A percentile compares a stretch with the other conserved stretches of the same genome.
Conservation (phyloP, 2,888 invertebrate genomes). For the Erebia aethiops region DNA sequence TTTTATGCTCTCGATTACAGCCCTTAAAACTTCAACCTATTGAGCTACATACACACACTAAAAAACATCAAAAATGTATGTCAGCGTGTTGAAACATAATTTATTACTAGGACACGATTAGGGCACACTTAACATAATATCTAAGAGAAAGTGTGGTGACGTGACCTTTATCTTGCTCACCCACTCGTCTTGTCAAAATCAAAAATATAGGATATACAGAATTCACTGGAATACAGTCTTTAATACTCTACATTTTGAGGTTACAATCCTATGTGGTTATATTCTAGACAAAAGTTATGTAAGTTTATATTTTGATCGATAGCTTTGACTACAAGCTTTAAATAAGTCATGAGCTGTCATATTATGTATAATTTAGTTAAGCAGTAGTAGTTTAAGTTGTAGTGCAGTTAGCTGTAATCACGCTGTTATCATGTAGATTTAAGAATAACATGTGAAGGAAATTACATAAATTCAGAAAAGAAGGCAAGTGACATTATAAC, state of each 20-base stretch:
- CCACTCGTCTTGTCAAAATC: constrained; percentile 51
- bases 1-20: background rate
- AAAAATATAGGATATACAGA: constrained; percentile 28
- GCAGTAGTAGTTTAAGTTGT: no score
- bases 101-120: constrained; percentile 24
- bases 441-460: no score
- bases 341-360: constrained; percentile 37
- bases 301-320: constrained; percentile 47
- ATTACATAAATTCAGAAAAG: background rate
- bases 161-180: constrained; percentile 61
- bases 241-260: constrained; percentile 21
- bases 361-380: constrained; percentile 36
- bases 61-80: background rate
- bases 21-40: background rate
- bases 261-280: constrained; percentile 26
- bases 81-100: no score
- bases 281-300: constrained; percentile 45
- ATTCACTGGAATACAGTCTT: constrained; percentile 26
- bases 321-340: constrained; percentile 29
- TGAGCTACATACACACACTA: background rate
- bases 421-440: no score
- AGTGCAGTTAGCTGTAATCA: no score
- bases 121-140: constrained; percentile 44
- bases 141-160: constrained; percentile 60
- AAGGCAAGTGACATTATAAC: no score